Percentiles rank a stretch among this genome's conserved stretches.
phyloP scores from a whole-genome alignment of 2,113 vertebrate genomes.

The Chrysochloris asiatica region DNA sequence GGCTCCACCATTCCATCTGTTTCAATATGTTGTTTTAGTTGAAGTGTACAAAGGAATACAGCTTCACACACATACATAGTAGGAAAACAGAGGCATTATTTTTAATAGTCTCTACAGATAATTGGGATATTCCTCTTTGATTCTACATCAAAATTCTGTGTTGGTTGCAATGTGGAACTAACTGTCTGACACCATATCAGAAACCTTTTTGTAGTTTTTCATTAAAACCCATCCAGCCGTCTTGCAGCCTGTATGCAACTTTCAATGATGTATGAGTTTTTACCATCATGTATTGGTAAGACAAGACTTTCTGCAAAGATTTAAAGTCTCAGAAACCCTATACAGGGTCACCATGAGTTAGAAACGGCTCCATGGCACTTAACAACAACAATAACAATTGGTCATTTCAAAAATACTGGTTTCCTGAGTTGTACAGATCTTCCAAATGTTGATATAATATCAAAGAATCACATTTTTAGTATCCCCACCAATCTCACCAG shows the following conservation, averaged over 20 bases:
- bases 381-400: no score
- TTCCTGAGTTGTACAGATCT: not conserved
- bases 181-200: not conserved
- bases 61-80: not conserved
- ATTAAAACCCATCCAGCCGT: not conserved
- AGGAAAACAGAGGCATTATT: not conserved
- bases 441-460: not conserved
- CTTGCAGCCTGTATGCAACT: not conserved
- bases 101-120: not conserved
- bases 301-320: no score
- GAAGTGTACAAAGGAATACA: not conserved
- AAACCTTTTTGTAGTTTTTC: not conserved
- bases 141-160: not conserved
- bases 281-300: not conserved
- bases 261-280: not conserved
- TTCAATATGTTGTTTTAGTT: not conserved
- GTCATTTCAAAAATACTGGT: not conserved
- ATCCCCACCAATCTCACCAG: not conserved
- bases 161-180: not conserved
- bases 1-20: not conserved
- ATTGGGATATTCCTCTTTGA: not conserved
- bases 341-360: no score
- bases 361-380: no score
- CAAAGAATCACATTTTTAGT: not conserved
- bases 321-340: no score